Percentiles rank a stretch among this genome's conserved stretches.
phyloP scores from a whole-genome alignment of 2,797 vertebrate species.

The Gallinago stenura region DNA sequence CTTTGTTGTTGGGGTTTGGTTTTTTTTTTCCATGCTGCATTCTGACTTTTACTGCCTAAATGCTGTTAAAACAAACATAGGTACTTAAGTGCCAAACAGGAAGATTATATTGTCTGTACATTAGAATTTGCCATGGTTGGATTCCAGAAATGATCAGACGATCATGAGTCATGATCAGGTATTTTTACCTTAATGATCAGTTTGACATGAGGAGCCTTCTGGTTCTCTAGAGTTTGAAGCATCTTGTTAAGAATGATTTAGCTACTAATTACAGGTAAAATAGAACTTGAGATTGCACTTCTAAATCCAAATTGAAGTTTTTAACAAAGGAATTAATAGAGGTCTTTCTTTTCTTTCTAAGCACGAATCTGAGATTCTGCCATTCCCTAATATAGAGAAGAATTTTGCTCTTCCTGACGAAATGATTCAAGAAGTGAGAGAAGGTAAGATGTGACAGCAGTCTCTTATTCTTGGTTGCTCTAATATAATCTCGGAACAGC shows the following conservation, averaged over 20 bases:
- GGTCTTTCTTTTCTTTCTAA: constrained; percentile 66
- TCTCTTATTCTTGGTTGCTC: background rate
- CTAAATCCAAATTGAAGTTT: background rate
- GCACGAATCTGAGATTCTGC: constrained; percentile 97
- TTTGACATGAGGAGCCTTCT: background rate
- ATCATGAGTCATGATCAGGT: background rate
- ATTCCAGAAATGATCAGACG: background rate
- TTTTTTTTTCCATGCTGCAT: background rate
- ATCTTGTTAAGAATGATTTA: background rate
- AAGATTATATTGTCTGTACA: background rate
- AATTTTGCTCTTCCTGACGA: constrained; percentile 95
- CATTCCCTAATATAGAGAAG: constrained; percentile 95
- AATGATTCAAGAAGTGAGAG: constrained; percentile 97
- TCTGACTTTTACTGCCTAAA: background rate
- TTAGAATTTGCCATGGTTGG: background rate
- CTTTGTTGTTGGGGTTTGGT: background rate
- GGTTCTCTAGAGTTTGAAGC: background rate
- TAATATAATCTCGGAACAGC: background rate
- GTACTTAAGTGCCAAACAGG: background rate
- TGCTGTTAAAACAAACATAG: background rate
- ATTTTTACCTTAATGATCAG: background rate
- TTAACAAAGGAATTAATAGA: background rate
- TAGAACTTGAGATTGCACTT: background rate
- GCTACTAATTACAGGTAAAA: background rate
- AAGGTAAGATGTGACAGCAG: constrained; percentile 82